These are phyloP conservation scores for Lordiphosa fenestrarum DNA, from an alignment of 2,888 invertebrate species.

Conservation along the genomic window DNA sequence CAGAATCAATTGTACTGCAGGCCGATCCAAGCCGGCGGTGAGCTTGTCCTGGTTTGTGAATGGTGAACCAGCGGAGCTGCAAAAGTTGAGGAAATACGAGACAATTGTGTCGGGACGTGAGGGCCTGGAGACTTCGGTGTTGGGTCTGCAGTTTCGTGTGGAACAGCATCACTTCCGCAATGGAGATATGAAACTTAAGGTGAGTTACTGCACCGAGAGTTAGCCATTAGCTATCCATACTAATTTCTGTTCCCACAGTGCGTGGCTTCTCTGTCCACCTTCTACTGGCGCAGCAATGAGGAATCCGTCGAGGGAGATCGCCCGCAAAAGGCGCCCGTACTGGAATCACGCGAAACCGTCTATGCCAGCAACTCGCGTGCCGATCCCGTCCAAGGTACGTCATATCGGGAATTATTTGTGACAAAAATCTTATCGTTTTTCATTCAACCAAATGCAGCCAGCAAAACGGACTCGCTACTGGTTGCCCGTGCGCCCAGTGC, in stretches of 20 bases:
- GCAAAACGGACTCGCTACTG: constrained; percentile 73
- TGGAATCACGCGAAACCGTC: constrained; percentile 86
- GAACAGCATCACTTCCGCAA: constrained; percentile 85
- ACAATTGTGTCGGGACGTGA: constrained; percentile 82
- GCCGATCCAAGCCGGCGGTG: constrained; percentile 83
- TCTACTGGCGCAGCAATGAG: constrained; percentile 88
- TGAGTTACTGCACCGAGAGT: constrained; percentile 34
- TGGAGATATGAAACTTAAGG: constrained; percentile 88
- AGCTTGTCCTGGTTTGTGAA: constrained; percentile 84
- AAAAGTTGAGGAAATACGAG: constrained; percentile 81
- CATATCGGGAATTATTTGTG: constrained; percentile 80
- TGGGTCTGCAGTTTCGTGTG: constrained; percentile 86
- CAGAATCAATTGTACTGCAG: constrained; percentile 84
- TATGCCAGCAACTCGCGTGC: constrained; percentile 83
- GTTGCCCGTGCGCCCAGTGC: constrained; percentile 65
- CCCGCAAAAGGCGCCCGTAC: constrained; percentile 84
- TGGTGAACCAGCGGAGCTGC: constrained; percentile 81
- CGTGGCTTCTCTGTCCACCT: constrained; percentile 86
- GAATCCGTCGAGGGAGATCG: constrained; percentile 87
- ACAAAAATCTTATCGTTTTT: constrained; percentile 81
- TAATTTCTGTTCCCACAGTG: constrained; percentile 79
- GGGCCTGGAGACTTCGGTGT: constrained; percentile 85
- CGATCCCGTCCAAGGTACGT: constrained; percentile 86
- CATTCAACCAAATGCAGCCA: constrained; percentile 80
- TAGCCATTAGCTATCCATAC: neutral